Evolutionary conservation across 2,888 invertebrate species (phyloP).

Genomic region (Blastobasis adustella): DNA sequence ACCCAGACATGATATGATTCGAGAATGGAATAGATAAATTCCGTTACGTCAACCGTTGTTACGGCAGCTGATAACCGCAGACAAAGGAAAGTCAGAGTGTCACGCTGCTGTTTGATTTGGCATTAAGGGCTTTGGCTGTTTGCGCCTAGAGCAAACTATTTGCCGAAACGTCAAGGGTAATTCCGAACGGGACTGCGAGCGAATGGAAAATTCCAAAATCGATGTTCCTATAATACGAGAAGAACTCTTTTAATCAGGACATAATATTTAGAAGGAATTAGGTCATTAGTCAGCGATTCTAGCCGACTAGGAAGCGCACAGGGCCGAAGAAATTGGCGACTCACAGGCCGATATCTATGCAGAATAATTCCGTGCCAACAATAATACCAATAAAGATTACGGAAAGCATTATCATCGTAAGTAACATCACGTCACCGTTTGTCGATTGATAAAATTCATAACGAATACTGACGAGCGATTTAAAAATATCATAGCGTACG

Average conservation of each 20-base stretch:
- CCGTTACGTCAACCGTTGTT: slow-evolving; percentile 6
- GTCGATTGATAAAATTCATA: no score
- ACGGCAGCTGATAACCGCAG: slow-evolving; percentile 23
- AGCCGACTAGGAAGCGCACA: no score
- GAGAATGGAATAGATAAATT: slow-evolving; percentile 6
- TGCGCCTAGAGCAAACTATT: slow-evolving; percentile 13
- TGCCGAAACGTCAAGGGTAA: slow-evolving; percentile 28
- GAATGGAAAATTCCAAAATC: no score
- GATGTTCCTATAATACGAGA: no score
- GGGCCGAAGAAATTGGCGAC: no score
- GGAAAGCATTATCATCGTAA: slow-evolving; percentile 6
- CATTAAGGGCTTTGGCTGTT: slow-evolving; percentile 19
- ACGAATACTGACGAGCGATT: no score
- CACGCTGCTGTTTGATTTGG: slow-evolving; percentile 26
- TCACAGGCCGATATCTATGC: neutral
- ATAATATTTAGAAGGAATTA: no score
- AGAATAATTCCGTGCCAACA: slow-evolving; percentile 1
- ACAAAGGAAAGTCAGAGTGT: slow-evolving; percentile 29
- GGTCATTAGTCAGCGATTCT: no score
- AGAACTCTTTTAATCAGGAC: no score
- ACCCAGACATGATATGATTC: slow-evolving; percentile 30
- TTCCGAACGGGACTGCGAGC: slow-evolving; percentile 17
- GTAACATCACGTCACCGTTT: slow-evolving; percentile 3
- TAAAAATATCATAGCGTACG: no score
- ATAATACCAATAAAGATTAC: slow-evolving; percentile 10